Evolutionary conservation across 2,888 invertebrate species (phyloP).

Genomic region (Drosophila tanythrix): DNA sequence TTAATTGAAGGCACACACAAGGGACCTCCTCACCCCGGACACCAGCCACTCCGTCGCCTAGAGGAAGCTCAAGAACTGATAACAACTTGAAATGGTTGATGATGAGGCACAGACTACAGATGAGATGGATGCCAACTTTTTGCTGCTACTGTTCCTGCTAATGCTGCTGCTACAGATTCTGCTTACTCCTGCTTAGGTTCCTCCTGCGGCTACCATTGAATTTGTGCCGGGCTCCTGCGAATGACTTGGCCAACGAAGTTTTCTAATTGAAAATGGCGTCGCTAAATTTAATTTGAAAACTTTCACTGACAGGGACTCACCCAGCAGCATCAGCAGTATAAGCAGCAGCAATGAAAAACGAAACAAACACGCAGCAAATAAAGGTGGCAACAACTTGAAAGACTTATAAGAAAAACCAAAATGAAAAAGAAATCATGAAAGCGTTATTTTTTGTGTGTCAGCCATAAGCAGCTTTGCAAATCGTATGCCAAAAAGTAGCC

Average conservation of each 20-base stretch:
- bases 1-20: slow-evolving; percentile 66
- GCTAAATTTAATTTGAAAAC: slow-evolving; percentile 80
- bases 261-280: slow-evolving; percentile 81
- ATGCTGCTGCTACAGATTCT: background rate
- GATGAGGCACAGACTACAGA: slow-evolving; percentile 59
- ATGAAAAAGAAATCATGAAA: slow-evolving; percentile 17
- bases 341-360: slow-evolving; percentile 1
- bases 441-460: slow-evolving; percentile 21
- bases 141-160: background rate
- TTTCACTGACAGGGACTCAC: slow-evolving; percentile 74
- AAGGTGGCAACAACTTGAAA: slow-evolving; percentile 52
- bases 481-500: slow-evolving; percentile 19
- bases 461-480: slow-evolving; percentile 46
- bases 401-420: slow-evolving; percentile 48
- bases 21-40: background rate
- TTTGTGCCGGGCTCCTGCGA: slow-evolving; percentile 42
- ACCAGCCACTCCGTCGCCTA: background rate
- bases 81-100: slow-evolving; percentile 57
- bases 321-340: slow-evolving; percentile 15
- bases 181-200: background rate
- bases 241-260: slow-evolving; percentile 70
- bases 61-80: slow-evolving; percentile 34
- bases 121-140: slow-evolving; percentile 20
- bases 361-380: slow-evolving; percentile 16
- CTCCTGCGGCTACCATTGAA: slow-evolving; percentile 37